Conservation (phyloP, 2,797 vertebrate species). For the Cirrhinus molitorella region DNA sequence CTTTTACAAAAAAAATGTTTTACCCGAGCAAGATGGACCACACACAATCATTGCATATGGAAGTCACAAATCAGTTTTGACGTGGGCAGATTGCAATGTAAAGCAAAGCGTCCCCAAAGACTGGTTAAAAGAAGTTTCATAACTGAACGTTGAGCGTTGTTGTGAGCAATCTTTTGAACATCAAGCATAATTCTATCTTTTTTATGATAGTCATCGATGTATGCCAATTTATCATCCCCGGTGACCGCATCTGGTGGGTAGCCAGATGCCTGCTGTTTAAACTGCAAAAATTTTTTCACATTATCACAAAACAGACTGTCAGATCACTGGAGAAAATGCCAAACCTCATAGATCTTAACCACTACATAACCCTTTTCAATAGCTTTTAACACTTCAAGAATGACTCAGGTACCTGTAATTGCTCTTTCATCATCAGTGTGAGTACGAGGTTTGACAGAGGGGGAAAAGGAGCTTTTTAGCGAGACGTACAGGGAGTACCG, state of each 20-base stretch:
- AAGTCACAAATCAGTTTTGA: constrained; percentile 11
- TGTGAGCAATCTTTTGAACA: not conserved
- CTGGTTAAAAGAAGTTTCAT: not conserved
- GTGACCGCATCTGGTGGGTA: not conserved
- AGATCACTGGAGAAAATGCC: constrained; percentile 10
- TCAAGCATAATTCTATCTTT: not conserved
- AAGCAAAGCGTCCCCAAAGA: not conserved
- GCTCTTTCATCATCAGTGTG: not conserved
- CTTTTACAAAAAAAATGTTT: constrained; percentile 22
- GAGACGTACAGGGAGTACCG: rapidly evolving
- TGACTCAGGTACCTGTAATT: not conserved
- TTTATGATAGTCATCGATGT: not conserved
- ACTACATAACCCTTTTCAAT: constrained; percentile 15
- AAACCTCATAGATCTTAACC: not conserved
- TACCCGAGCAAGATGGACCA: constrained; percentile 19
- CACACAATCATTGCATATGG: constrained; percentile 10
- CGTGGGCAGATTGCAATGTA: not conserved
- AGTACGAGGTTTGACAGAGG: not conserved
- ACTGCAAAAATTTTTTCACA: not conserved
- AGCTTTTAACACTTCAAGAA: not conserved
- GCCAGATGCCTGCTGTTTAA: not conserved
- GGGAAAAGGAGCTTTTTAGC: not conserved
- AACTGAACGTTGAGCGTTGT: not conserved
- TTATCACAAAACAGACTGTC: not conserved
- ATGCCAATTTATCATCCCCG: not conserved